Base-by-base conservation (phyloP, 1,140 invertebrate genomes). In the Marisa cornuarietis region DNA sequence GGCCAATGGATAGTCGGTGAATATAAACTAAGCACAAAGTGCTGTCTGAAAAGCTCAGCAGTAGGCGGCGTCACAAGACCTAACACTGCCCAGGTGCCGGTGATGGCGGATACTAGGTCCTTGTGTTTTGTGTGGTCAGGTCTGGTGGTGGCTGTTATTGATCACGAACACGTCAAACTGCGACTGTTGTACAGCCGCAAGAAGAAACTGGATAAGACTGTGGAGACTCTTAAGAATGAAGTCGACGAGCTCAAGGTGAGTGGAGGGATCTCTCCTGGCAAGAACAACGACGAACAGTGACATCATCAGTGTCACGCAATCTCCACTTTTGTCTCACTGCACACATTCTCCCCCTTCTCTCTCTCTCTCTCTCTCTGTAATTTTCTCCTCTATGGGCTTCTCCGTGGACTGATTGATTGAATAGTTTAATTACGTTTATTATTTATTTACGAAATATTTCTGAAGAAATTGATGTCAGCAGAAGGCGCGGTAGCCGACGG, bases 171-270 rank as follows among this genome's bases (percentile, higher is more conserved):
- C 65, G 83, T 85, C 78, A 84, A 83, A 42, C 69, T 85, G 18
- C 54, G 81, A n/a, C 82, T 85, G 54, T 69, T 85, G 66, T 85
- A 85, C 79, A 82, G 81, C 69, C 76, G 83, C 10, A 85, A 85
- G 80, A 85, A 85, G 62, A 85, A 85, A 76, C 80, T 84, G 26
- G 83, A 84, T 85, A 82, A 86, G 79, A 78, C 87, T 58, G 79
- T 84, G 84, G 83, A 85, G 79, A 80, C 75, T 78, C 78, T 84
- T 16, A 76, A 81, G 71, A 84, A 82, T 22, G 83, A 84, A 49
- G 79, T 81, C 65, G 83, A 84, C 52, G 83, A 84, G 52, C 71
- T 84, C 11, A 84, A 84, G 81, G 83, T 84, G 49, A 58, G 73
- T 42, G n/a, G n/a, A 26, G 13, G 1, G n/a, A 26, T 22, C 31